phyloP scores from a whole-genome alignment of 2,113 vertebrate genomes.

The Plotosus lineatus region DNA sequence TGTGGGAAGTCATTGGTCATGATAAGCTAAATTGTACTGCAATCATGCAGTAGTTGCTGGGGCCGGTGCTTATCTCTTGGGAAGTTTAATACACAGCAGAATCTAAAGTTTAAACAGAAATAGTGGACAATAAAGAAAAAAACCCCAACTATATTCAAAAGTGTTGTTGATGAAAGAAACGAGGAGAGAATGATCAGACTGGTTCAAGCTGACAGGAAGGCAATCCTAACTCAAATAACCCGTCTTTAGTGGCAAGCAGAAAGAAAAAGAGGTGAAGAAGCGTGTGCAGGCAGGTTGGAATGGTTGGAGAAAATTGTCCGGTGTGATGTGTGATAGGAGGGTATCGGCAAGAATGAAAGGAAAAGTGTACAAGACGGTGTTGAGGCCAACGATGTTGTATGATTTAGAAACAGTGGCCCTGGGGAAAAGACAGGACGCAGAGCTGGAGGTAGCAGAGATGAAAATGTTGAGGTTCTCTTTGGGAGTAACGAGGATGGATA shows the following conservation, averaged over 20 bases:
- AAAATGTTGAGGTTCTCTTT: too few species aligned
- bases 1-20: neutral
- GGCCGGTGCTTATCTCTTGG: neutral
- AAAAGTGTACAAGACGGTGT: too few species aligned
- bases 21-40: neutral
- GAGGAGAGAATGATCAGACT: neutral
- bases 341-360: too few species aligned
- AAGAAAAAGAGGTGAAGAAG: too few species aligned
- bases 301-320: too few species aligned
- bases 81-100: neutral
- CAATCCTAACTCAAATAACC: neutral
- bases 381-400: too few species aligned
- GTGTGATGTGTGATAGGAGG: too few species aligned
- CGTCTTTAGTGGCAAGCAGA: neutral
- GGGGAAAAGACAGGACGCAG: too few species aligned
- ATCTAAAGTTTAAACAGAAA: neutral
- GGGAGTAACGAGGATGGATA: too few species aligned
- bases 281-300: too few species aligned
- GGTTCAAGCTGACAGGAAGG: neutral
- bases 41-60: neutral
- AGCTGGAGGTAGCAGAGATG: too few species aligned
- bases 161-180: neutral
- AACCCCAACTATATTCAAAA: neutral
- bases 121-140: neutral
- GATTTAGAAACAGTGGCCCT: too few species aligned